Base-by-base conservation (phyloP, 2,888 invertebrate genomes). In the Philereme vetulata region DNA sequence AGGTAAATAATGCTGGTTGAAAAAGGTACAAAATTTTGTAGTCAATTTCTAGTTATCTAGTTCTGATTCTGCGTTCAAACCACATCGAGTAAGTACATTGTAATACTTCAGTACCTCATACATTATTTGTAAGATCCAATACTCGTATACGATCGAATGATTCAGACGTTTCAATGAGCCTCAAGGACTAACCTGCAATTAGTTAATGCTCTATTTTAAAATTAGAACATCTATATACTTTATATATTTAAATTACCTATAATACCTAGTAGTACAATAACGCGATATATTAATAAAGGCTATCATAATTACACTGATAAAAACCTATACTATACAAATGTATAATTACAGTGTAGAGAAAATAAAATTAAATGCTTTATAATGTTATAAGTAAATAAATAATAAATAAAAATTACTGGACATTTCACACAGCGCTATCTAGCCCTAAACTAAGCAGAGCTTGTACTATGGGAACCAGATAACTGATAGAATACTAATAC, bases 181-280 rank as follows among this genome's bases (percentile, higher is more conserved):
- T 70, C 70, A 74, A 74, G 74, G 71, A 71, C 66, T 62, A 49
- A 63, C 43, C 62, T 64, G 65, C 60, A 70, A 70, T 66, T 64
- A 70, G 61, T 51, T 45, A 21, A 56, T 49, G 57, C 32, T 61
- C 59, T 65, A 62, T 54, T 57, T 44, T 21, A 44, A 44, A 44
- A 44, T 21, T 10, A 44, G 44, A 44, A 44, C 44, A 44, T 44
- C 21, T 44, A 44, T 1, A 8, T 42, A 42, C 38, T 6, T 3
- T 4, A 38, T 6, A 38, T 5, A 4, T 0, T 8, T 6, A 38
- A 6, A 38, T 8, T 38, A 38, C 38, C n/a, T n/a, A n/a, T 3
- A 8, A 38, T 38, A 38, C 7, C 35, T 36, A 36, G 7, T 7
- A 6, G 35, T 7, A 36, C 35, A 36, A 36, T 6, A 5, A 36